These are phyloP conservation scores for Emydura subglobosa DNA, from an alignment of 2,113 vertebrate species.

Conservation along the genomic window DNA sequence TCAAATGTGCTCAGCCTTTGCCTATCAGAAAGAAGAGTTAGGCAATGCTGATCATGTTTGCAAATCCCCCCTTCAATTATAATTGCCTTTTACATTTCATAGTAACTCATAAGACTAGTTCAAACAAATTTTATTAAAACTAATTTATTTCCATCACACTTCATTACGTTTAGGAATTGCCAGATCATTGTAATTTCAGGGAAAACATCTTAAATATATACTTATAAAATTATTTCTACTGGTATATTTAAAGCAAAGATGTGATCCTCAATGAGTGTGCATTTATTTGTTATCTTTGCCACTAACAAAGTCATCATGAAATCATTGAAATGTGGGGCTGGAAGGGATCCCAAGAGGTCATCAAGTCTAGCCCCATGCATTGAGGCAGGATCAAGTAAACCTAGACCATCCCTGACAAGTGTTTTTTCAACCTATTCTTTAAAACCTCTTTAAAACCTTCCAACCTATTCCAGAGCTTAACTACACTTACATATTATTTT, in stretches of 20 bases:
- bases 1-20: background rate
- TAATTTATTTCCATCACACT: background rate
- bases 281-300: background rate
- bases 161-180: background rate
- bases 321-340: background rate
- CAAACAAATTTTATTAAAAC: background rate
- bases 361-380: background rate
- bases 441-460: too few species aligned
- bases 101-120: background rate
- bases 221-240: slow-evolving; percentile 24
- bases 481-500: background rate
- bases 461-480: background rate
- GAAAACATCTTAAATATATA: background rate
- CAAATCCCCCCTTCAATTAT: background rate
- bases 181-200: background rate
- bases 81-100: background rate
- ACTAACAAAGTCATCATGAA: background rate
- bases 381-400: background rate
- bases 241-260: slow-evolving; percentile 32
- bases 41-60: background rate
- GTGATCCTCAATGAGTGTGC: background rate
- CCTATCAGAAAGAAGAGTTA: background rate
- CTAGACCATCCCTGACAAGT: background rate
- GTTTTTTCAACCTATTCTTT: background rate
- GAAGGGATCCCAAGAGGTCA: background rate